Base-by-base conservation (phyloP, 1,140 invertebrate species). In the Drosophila sulfurigaster region DNA sequence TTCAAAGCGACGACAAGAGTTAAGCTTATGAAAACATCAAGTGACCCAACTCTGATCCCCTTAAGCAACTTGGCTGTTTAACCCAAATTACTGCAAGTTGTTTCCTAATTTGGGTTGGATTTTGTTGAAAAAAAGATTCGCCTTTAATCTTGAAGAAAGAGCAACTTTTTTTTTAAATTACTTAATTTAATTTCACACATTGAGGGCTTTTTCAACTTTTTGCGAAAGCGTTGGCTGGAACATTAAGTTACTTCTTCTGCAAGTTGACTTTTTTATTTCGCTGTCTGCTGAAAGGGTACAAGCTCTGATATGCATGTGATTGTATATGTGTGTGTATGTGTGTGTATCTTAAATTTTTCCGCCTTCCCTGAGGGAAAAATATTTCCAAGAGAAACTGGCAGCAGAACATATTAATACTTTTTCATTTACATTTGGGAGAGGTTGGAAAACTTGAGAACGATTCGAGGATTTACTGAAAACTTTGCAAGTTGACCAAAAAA, bases 371-470 rank as follows among this genome's bases (percentile, higher is more conserved):
- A 56, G 75, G 85, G 38, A 49, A 57, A 88, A 89, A 88, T 88
- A 76, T 83, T 89, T 83, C 64, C 63, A 78, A 72, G 75, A 51
- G 63, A 67, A 65, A 43, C 76, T 49, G 63, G 68, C 79, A 71
- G 64, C 77, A 65, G 85, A 70, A 88, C 73, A 70, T 80, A 88
- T 89, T 89, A 83, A 88, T 87, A 89, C 85, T 83, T 87, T 87
- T 78, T 87, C 83, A 83, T 88, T 87, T 87, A 88, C 79, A 82
- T 87, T 71, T 25, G 60, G 38, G 16, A 16, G 10, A 45, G 16
- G 28, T 35, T 38, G 56, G 16, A 45, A 45, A 52, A 68, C 38
- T 60, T 35, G 13, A 49, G 30, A 52, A 28, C 38, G 41, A 69
- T 56, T 20, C 41, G 15, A 69, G 65, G 32, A 52, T 56, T 69